Conservation (phyloP, 2,113 vertebrate genomes). For the Cyanocitta stelleri region DNA sequence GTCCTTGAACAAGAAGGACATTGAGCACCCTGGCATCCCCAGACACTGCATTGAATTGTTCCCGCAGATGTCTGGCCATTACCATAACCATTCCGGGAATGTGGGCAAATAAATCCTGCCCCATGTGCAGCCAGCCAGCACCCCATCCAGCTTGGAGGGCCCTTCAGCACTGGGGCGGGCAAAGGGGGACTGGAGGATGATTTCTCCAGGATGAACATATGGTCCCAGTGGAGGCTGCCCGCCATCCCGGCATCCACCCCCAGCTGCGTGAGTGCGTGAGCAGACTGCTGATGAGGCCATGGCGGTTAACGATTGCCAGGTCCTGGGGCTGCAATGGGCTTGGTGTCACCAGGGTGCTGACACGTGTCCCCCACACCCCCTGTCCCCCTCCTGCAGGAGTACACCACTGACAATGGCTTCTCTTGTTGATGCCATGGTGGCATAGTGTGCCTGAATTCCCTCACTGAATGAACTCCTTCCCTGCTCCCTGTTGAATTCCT, state of each 20-base stretch:
- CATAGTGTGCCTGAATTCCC: not conserved
- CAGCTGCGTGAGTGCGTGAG: not conserved
- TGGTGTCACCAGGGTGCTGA: not conserved
- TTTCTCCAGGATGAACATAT: not conserved
- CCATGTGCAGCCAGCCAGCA: fast-evolving
- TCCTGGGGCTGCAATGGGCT: not conserved
- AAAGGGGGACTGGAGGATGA: not conserved
- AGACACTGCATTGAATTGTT: not conserved
- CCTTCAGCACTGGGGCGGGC: fast-evolving
- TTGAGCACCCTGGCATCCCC: not conserved
- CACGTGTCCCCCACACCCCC: not conserved
- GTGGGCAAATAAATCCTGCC: not conserved
- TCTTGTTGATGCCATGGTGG: not conserved
- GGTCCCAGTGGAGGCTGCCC: not conserved
- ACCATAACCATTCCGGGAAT: slow-evolving; percentile 50
- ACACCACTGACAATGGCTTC: not conserved
- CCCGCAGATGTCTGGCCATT: not conserved
- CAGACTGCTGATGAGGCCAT: slow-evolving; percentile 48
- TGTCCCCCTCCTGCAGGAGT: not conserved
- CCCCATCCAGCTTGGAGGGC: not conserved
- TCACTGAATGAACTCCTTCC: not conserved
- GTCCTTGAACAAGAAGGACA: slow-evolving; percentile 52
- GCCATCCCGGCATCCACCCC: not conserved
- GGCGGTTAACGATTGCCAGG: slow-evolving; percentile 51
- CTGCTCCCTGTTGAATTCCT: not conserved